These are phyloP conservation scores for Leptodactylus fallax DNA, from an alignment of 2,797 vertebrate genomes.

Conservation along the genomic window DNA sequence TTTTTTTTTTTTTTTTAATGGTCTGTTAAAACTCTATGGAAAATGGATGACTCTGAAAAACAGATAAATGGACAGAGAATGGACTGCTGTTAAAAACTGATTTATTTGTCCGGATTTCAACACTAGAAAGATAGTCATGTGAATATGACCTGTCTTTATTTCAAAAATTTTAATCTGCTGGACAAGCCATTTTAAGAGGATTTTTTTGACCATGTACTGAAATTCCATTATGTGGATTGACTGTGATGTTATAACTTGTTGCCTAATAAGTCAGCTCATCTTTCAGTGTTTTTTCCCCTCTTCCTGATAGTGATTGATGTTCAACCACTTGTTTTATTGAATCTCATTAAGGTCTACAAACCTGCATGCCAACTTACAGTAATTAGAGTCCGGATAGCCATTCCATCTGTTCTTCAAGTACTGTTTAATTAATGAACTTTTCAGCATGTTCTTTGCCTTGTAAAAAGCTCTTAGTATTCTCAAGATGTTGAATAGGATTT, in stretches of 20 bases:
- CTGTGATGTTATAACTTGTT: constrained; percentile 78
- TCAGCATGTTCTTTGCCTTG: constrained; percentile 79
- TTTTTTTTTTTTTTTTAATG: no score
- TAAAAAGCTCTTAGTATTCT: constrained; percentile 85
- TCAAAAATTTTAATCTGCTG: no score
- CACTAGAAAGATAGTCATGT: no score
- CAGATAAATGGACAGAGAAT: no score
- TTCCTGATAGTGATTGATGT: constrained; percentile 86
- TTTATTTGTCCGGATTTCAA: no score
- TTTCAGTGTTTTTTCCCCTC: constrained; percentile 69
- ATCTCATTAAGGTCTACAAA: constrained; percentile 82
- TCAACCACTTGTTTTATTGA: constrained; percentile 82
- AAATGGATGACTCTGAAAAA: no score
- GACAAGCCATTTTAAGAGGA: not conserved
- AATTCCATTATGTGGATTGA: constrained; percentile 52
- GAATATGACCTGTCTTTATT: no score
- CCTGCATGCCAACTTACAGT: constrained; percentile 87
- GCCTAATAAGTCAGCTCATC: constrained; percentile 75
- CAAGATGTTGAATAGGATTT: constrained; percentile 85
- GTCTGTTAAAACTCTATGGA: no score
- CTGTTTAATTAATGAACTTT: constrained; percentile 99
- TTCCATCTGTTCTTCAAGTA: constrained; percentile 94
- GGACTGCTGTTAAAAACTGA: no score
- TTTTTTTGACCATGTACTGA: constrained; percentile 15
- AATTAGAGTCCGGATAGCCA: constrained; percentile 92